phyloP scores from a whole-genome alignment of 2,113 vertebrate species.

The Notothenia coriiceps region DNA sequence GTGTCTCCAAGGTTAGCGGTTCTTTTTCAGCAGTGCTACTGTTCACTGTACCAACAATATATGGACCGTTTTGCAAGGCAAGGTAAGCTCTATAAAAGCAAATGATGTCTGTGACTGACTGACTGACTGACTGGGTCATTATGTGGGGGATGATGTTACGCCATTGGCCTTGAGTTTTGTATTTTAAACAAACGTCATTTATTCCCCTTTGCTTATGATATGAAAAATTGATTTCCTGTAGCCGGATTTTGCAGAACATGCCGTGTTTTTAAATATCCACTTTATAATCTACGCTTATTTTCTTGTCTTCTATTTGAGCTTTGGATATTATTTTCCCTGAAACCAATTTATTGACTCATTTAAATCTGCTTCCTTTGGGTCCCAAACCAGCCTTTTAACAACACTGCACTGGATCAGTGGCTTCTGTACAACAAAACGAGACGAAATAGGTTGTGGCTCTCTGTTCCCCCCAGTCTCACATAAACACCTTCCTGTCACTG shows the following conservation, averaged over 20 bases:
- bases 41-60: background rate
- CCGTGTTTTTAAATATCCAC: background rate
- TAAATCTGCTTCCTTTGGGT: constrained; percentile 17
- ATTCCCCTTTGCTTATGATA: too few relatives aligned
- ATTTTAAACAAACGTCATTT: too few relatives aligned
- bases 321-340: constrained; percentile 25
- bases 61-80: background rate
- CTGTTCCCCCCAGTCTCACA: constrained; percentile 65
- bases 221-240: too few relatives aligned
- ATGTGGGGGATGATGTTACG: too few relatives aligned
- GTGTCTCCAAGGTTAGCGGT: background rate
- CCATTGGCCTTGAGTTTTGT: too few relatives aligned
- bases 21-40: background rate
- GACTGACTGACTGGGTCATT: too few relatives aligned
- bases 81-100: too few relatives aligned
- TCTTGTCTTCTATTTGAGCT: constrained; percentile 11
- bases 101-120: too few relatives aligned
- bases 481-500: constrained; percentile 72
- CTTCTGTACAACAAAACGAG: constrained; percentile 63
- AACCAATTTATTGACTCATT: constrained; percentile 32
- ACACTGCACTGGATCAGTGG: constrained; percentile 46
- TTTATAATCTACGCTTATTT: background rate
- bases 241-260: too few relatives aligned
- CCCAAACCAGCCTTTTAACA: constrained; percentile 37
- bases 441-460: constrained; percentile 60